Evolutionary conservation across 2,888 invertebrate species (phyloP), one percentile per base, ranked within the genome.

Genomic region (Oegoconia quadripuncta): DNA sequence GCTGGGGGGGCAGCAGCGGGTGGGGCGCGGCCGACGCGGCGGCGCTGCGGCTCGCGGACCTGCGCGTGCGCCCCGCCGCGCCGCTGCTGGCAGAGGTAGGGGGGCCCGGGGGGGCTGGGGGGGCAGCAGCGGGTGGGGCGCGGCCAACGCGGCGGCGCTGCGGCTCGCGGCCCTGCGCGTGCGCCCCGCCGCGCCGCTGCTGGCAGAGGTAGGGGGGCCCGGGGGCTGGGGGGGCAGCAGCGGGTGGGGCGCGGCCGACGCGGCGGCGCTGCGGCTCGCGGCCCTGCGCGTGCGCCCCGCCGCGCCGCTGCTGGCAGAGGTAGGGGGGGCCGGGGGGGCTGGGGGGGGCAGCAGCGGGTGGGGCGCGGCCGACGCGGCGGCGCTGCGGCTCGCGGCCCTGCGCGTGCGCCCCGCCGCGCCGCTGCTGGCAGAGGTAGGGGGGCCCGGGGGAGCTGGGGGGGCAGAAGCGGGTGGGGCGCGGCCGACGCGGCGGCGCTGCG

Each of bases 111-210:
- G 3, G 67, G 63, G 15, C 61, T 53, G 20, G 52, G 59, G 8
- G 72, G 67, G 42, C 58, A 63, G 12, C 60, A 68, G 0, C 64
- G 78, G 69, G 3, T 58, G 62, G 28, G 58, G 44, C 11, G 69
- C 56, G 3, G 70, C 65, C 12, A 61, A 52, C 17, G 54, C 46
- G 25, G 68, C 61, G 5, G 73, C 70, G 43, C 59, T 64, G 11
- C 62, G 70, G 0, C 66, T 76, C 37, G 77, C 67, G 6, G 62
- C 60, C 48, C 59, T 70, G 46, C 67, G 65, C n/a, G 50, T 57
- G 60, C 53, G 54, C 34, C 48, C 53, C 40, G 63, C 58, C 35
- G 64, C 71, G 38, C 43, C 51, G 39, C 55, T 69, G 46, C 23
- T 34, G 11, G 64, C 71, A n/a, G n/a, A n/a, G n/a, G n/a, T n/a